Conservation (phyloP, 2,888 invertebrate genomes). For the Microchrysa polita region DNA sequence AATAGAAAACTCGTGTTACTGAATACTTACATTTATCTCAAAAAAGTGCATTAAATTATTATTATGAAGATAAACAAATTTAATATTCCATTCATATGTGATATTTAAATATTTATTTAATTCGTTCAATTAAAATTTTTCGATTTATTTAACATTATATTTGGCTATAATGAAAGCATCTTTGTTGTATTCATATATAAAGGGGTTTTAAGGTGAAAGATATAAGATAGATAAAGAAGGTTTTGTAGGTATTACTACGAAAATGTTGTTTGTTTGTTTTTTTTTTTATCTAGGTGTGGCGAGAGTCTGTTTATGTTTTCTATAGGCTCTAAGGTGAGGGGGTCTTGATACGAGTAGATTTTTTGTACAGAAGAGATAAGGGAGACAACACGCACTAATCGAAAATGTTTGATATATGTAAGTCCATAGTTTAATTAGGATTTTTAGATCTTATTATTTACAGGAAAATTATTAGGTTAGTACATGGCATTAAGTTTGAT, state of each 20-base stretch:
- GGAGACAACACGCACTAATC: constrained; percentile 20
- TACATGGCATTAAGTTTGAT: background rate
- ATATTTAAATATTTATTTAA: too few species aligned
- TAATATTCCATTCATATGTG: too few species aligned
- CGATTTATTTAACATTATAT: constrained; percentile 48
- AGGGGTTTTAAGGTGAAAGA: background rate
- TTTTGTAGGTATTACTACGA: constrained; percentile 1
- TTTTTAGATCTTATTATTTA: constrained; percentile 10
- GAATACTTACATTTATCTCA: background rate
- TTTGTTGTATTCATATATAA: constrained; percentile 57
- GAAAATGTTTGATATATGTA: too few species aligned
- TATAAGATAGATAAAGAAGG: constrained; percentile 5
- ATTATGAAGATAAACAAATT: too few species aligned
- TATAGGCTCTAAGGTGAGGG: too few species aligned
- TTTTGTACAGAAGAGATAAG: background rate
- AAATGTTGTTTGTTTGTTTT: background rate
- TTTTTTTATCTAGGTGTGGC: background rate
- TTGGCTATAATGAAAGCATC: constrained; percentile 64
- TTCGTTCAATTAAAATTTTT: constrained; percentile 49
- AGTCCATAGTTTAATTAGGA: background rate
- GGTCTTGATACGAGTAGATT: background rate
- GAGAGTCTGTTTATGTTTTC: constrained; percentile 33
- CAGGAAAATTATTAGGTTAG: background rate
- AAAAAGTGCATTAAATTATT: background rate
- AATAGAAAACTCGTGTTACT: background rate